These are phyloP conservation scores for Taphrorychus bicolor DNA, from an alignment of 2,888 invertebrate species.

Conservation along the genomic window DNA sequence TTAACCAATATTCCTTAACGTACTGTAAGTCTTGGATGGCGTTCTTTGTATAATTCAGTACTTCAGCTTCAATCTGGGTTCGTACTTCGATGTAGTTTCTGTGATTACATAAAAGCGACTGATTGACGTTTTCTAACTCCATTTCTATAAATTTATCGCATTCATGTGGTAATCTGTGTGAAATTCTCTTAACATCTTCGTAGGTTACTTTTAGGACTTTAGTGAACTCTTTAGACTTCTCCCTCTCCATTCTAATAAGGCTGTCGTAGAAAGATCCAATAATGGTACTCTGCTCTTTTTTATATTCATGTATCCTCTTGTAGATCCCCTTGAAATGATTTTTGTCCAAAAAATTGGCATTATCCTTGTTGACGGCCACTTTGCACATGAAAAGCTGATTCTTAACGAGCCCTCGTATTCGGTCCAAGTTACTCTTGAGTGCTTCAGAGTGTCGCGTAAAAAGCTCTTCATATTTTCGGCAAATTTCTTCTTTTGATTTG, in stretches of 20 bases:
- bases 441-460: constrained; percentile 43
- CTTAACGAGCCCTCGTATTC: constrained; percentile 40
- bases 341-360: constrained; percentile 24
- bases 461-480: constrained; percentile 45
- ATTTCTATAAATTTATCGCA: constrained; percentile 52
- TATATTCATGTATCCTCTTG: constrained; percentile 31
- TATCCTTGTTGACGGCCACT: constrained; percentile 27
- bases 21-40: constrained; percentile 43
- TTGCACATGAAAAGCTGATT: constrained; percentile 19
- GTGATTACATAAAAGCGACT: constrained; percentile 52
- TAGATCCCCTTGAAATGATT: constrained; percentile 35
- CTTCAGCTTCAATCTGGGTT: constrained; percentile 46
- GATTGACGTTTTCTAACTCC: constrained; percentile 53
- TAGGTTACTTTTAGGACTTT: constrained; percentile 48
- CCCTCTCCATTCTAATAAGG: constrained; percentile 47
- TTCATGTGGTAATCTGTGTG: constrained; percentile 50
- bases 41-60: constrained; percentile 47
- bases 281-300: constrained; percentile 30
- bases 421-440: constrained; percentile 34
- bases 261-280: constrained; percentile 44
- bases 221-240: constrained; percentile 48
- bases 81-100: constrained; percentile 50
- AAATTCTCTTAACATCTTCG: constrained; percentile 47
- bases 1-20: constrained; percentile 26
- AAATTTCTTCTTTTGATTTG: constrained; percentile 41